phyloP scores from a whole-genome alignment of 1,140 invertebrate genomes.

The Temnothorax curvispinosus region DNA sequence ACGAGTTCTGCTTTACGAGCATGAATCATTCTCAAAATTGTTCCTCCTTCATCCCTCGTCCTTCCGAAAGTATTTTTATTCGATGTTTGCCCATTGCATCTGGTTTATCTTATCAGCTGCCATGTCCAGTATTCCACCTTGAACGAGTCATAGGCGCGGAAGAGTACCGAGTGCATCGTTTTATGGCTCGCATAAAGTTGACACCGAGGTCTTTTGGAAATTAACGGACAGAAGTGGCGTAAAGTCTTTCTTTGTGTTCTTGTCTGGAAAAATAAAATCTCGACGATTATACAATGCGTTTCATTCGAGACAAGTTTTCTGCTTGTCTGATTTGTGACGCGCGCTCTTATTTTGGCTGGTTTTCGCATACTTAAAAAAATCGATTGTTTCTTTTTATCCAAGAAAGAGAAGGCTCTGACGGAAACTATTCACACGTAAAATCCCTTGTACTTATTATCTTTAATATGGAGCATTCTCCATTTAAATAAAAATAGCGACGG shows the following conservation, averaged over 20 bases:
- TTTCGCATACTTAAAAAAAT: neutral
- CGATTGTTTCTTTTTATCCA: neutral
- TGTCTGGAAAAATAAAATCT: neutral
- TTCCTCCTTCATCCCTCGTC: neutral
- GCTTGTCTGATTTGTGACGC: neutral
- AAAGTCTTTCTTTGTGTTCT: neutral
- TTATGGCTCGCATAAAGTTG: neutral
- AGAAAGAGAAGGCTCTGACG: neutral
- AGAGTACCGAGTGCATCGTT: neutral
- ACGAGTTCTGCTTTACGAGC: conserved; percentile 39
- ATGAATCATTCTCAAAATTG: neutral
- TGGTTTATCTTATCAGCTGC: neutral
- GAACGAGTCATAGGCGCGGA: neutral
- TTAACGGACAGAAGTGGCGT: neutral
- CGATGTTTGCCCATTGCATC: neutral
- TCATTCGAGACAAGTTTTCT: neutral
- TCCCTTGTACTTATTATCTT: neutral
- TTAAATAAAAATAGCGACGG: neutral
- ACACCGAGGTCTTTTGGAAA: neutral
- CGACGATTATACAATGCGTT: neutral
- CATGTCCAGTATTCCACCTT: neutral
- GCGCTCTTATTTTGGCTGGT: neutral
- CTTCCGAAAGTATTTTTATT: neutral
- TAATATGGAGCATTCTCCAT: neutral
- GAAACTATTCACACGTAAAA: neutral